These are phyloP conservation scores for Ameiurus melas DNA, from an alignment of 2,113 vertebrate species.

Conservation along the genomic window DNA sequence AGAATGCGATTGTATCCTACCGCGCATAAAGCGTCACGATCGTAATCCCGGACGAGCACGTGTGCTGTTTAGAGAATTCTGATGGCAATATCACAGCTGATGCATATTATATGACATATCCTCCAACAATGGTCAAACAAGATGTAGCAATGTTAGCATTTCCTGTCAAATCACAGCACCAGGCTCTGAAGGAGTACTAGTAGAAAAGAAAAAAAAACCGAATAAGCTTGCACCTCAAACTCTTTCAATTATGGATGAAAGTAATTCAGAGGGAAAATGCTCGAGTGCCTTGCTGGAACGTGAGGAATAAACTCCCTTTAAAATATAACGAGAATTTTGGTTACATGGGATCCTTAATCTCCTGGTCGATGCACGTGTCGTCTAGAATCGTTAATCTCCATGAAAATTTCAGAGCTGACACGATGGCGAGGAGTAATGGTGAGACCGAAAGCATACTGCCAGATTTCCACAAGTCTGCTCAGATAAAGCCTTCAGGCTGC, in stretches of 20 bases:
- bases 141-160: constrained; percentile 15
- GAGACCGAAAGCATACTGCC: constrained; percentile 6
- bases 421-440: constrained; percentile 23
- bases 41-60: neutral
- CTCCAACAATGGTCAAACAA: neutral
- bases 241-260: constrained; percentile 32
- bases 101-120: neutral
- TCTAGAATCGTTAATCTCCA: neutral
- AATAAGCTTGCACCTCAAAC: constrained; percentile 21
- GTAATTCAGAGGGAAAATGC: constrained; percentile 18
- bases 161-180: constrained; percentile 6
- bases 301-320: neutral
- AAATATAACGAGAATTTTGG: constrained; percentile 32
- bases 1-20: neutral
- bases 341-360: constrained; percentile 37
- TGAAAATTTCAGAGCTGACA: constrained; percentile 41
- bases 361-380: constrained; percentile 5
- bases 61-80: neutral
- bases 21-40: neutral
- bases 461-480: constrained; percentile 1
- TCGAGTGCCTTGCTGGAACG: neutral
- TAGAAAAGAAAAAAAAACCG: neutral
- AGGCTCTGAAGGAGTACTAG: neutral
- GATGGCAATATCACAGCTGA: neutral
- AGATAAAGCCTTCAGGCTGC: constrained; percentile 13